Base-by-base conservation (phyloP, 2,797 vertebrate genomes). In the Sciaenops ocellatus region DNA sequence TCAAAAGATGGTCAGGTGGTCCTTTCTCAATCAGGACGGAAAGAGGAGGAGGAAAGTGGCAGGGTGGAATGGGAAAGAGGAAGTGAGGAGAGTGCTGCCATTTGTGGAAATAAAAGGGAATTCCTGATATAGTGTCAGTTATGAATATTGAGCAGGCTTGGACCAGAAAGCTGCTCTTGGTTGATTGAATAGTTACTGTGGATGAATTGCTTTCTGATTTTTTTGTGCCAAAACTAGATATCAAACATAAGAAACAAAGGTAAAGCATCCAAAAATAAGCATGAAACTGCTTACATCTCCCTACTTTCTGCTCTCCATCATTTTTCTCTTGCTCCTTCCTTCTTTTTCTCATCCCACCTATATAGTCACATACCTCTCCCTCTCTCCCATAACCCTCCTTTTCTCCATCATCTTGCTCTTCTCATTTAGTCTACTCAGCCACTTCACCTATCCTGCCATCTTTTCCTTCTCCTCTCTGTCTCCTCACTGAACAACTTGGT, bases 101-200 rank as follows among this genome's bases (percentile, higher is more conserved):
- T 87, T 86, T 85, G 83, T 88, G 89, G 82, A 84, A 88, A 92
- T 87, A 79, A 93, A 90, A 91, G 79, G 87, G 90, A 90, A 89
- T 88, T 93, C 74, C 89, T 90, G 80, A 90, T 87, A 69, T 62
- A 81, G 84, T 52, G 65, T 59, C 1, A 24, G 78, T 38, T 52
- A 67, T 90, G 86, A 90, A 90, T 80, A 84, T 41, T 65, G 69
- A 87, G 62, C 55, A 79, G 66, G 69, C 50, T 26, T 76, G 73
- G 47, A 69, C 69, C 34, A 34, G 47, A 60, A 86, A 65, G 77
- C 59, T 72, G 64, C 26, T 76, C 62, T 63, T 44, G n/a, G n/a
- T 82, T 80, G 68, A 59, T 38, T 80, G 61, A 76, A 78, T 69
- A 69, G 59, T 34, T 6, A 47, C 42, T 52, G 69, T n/a, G n/a